Percentiles rank a stretch among this genome's conserved stretches.
phyloP scores from a whole-genome alignment of 2,113 vertebrate genomes.

The human region GRCh38 chr9:107335501-107336000 shows the following conservation, averaged over 20 bases:
- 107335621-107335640: not conserved
- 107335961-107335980: not conserved
- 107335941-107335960: not conserved
- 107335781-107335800: not conserved
- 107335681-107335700: not conserved
- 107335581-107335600: not conserved
- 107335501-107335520: not conserved
- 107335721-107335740: not conserved
- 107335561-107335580: rapidly evolving
- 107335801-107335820: not conserved
- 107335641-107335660: not conserved
- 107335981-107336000: too few relatives aligned
- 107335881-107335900: not conserved
- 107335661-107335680: not conserved
- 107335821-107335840: not conserved
- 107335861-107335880: not conserved
- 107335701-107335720: not conserved
- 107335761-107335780: not conserved
- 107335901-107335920: not conserved
- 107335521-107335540: not conserved
- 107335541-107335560: not conserved
- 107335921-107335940: not conserved
- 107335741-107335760: not conserved
- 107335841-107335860: not conserved
- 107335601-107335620: not conserved